A percentile compares a stretch with the other conserved stretches of the same genome.
Conservation (phyloP, 2,113 vertebrate genomes). For the Mustelus asterias region DNA sequence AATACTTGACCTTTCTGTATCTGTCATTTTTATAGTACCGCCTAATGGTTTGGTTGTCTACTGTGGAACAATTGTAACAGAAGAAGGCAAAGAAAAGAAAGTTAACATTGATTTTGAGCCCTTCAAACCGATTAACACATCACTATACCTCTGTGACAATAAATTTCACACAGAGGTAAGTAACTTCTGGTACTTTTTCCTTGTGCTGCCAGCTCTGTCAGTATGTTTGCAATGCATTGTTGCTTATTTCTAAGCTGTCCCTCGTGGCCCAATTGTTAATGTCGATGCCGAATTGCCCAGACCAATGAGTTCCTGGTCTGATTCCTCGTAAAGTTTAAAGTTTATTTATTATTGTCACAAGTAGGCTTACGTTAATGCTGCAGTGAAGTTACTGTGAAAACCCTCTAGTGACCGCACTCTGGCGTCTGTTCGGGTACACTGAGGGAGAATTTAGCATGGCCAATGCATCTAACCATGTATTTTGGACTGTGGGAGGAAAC, state of each 20-base stretch:
- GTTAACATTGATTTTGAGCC: constrained; percentile 99
- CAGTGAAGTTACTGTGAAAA: too few species aligned
- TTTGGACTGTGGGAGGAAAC: too few species aligned
- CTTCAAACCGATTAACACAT: constrained; percentile 99
- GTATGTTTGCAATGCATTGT: not conserved
- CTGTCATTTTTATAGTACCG: constrained; percentile 73
- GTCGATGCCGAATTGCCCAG: not conserved
- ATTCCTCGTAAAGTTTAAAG: not conserved
- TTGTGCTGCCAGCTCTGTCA: not conserved
- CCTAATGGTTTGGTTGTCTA: constrained; percentile 98
- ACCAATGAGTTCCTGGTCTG: not conserved
- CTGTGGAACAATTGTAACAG: constrained; percentile 99
- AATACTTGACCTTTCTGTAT: not conserved
- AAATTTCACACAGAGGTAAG: constrained; percentile 98
- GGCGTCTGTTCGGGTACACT: too few species aligned
- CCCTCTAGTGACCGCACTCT: too few species aligned
- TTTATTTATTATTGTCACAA: too few species aligned
- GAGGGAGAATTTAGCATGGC: too few species aligned
- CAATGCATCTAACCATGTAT: too few species aligned
- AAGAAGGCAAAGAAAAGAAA: constrained; percentile 99
- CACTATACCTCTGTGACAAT: constrained; percentile 98
- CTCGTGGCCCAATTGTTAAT: not conserved
- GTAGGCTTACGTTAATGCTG: too few species aligned
- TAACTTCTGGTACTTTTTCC: not conserved
- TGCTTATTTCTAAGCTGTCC: not conserved